Evolutionary conservation across 2,113 vertebrate genomes (phyloP).

Genomic region (Actinemys pallida): DNA sequence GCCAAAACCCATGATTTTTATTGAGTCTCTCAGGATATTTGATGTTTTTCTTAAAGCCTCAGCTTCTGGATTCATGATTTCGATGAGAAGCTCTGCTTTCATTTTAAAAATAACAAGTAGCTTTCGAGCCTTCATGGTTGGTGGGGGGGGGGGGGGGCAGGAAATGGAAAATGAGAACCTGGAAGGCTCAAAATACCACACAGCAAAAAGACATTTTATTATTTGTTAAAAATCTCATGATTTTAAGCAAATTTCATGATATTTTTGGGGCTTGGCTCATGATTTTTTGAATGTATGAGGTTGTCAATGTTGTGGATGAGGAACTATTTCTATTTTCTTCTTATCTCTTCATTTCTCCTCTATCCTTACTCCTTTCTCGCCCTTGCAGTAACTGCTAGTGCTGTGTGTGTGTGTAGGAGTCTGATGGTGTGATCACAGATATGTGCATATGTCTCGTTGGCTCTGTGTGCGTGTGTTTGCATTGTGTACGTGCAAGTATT

Average conservation of each 20-base stretch:
- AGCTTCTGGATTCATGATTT: neutral
- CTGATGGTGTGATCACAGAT: neutral
- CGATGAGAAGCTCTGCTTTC: neutral
- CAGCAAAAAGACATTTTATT: accelerated
- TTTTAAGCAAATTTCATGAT: neutral
- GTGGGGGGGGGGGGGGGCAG: neutral
- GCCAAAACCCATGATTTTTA: neutral
- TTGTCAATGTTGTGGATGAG: neutral
- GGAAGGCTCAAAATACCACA: neutral
- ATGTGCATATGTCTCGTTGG: neutral
- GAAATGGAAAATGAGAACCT: neutral
- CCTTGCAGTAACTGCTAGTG: accelerated
- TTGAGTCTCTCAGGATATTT: neutral
- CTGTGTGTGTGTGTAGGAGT: neutral
- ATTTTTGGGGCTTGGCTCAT: neutral
- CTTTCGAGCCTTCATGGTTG: neutral
- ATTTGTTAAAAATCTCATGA: neutral
- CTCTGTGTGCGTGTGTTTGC: neutral
- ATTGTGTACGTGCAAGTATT: neutral
- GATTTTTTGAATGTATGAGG: neutral
- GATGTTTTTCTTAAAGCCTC: neutral
- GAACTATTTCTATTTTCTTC: neutral
- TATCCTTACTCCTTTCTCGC: neutral
- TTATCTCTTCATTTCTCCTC: neutral
- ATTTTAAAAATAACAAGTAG: neutral